phyloP scores from a whole-genome alignment of 2,113 vertebrate genomes.

The Microtus pennsylvanicus region DNA sequence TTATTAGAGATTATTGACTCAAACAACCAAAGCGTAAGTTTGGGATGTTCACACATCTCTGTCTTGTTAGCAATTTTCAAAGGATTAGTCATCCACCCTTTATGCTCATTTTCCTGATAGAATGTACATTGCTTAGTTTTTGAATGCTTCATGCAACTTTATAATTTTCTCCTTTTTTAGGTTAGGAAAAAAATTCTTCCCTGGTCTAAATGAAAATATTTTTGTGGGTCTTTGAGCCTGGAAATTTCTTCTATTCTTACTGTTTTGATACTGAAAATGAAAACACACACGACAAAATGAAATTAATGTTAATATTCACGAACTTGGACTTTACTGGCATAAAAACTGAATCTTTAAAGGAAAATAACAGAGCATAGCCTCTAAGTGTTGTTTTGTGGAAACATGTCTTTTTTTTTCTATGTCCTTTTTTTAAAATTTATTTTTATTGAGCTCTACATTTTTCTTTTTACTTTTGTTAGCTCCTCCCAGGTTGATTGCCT shows the following conservation, averaged over 20 bases:
- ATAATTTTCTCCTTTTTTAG: neutral
- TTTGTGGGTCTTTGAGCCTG: neutral
- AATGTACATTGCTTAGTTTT: neutral
- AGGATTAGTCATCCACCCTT: neutral
- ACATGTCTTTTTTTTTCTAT: neutral
- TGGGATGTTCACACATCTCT: neutral
- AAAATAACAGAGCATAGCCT: neutral
- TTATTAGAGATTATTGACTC: neutral
- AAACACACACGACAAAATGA: slow-evolving; percentile 12
- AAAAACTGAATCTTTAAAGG: neutral
- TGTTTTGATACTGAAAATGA: slow-evolving; percentile 34
- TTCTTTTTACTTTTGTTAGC: too few species aligned
- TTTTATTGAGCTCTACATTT: too few species aligned
- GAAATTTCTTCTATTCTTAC: neutral
- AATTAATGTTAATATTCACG: slow-evolving; percentile 43
- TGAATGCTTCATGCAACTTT: neutral
- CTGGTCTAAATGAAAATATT: neutral
- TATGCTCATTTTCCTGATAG: neutral
- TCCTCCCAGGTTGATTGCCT: neutral
- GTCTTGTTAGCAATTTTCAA: slow-evolving; percentile 2
- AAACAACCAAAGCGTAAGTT: neutral
- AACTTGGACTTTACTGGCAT: neutral
- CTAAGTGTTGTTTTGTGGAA: neutral
- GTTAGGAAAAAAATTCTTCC: neutral
- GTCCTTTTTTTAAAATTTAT: too few species aligned